These are phyloP conservation scores for Stramonita haemastoma DNA, from an alignment of 2,888 invertebrate species.

Conservation along the genomic window DNA sequence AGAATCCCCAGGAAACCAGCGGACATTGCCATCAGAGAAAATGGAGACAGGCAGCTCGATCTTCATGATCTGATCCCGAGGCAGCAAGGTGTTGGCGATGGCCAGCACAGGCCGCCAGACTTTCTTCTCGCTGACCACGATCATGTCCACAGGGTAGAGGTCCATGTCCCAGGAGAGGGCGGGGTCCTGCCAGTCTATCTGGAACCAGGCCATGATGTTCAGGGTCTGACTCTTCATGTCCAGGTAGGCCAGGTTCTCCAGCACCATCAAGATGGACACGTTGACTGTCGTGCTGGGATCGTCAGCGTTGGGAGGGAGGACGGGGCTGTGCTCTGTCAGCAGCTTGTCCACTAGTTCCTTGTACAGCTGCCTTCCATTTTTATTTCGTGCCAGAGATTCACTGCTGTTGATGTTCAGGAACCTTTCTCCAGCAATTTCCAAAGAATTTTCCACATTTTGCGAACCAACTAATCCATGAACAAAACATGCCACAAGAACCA, in stretches of 20 bases:
- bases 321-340: neutral
- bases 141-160: slow-evolving; percentile 19
- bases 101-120: slow-evolving; percentile 22
- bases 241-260: neutral
- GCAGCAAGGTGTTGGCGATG: slow-evolving; percentile 3
- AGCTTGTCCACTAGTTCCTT: slow-evolving; percentile 6
- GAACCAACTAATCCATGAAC: neutral
- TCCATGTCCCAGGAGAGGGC: slow-evolving; percentile 17
- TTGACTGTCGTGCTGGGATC: neutral
- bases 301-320: neutral
- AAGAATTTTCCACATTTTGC: neutral
- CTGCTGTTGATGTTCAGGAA: neutral
- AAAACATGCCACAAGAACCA: neutral
- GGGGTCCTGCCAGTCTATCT: slow-evolving; percentile 8
- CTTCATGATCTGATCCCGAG: slow-evolving; percentile 7
- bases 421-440: neutral
- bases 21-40: neutral
- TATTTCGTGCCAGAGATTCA: neutral
- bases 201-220: slow-evolving; percentile 8
- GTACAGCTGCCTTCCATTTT: neutral
- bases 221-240: slow-evolving; percentile 28
- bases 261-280: neutral
- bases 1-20: slow-evolving; percentile 7
- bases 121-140: neutral
- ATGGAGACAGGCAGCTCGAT: neutral